Evolutionary conservation across 2,888 invertebrate species (phyloP).

Genomic region (Meta bourneti): DNA sequence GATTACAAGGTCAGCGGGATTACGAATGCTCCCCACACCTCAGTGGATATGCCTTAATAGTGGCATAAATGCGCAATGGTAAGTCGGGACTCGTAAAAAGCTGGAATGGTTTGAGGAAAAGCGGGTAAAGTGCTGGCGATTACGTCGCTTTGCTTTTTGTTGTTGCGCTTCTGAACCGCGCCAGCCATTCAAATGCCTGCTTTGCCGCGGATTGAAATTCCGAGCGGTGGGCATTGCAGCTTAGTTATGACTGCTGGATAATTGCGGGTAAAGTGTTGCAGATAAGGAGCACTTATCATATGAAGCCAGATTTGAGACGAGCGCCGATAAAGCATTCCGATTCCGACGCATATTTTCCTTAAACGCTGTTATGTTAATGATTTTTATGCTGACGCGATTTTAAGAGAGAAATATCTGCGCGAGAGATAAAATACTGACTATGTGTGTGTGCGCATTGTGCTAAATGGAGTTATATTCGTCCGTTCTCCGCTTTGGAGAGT

Average conservation of each 20-base stretch:
- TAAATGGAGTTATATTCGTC: background rate
- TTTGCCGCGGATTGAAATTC: conserved; percentile 29
- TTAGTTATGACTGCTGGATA: conserved; percentile 26
- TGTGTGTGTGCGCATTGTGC: background rate
- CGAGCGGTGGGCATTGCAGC: background rate
- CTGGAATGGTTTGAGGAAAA: conserved; percentile 11
- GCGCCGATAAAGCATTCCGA: background rate
- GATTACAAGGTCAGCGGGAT: conserved; percentile 67
- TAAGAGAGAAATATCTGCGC: background rate
- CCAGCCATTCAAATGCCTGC: conserved; percentile 2
- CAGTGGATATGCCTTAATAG: background rate
- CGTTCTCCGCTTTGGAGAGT: too few species aligned
- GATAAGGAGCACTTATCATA: conserved; percentile 20
- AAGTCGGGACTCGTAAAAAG: conserved; percentile 28
- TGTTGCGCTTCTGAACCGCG: background rate
- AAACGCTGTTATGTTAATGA: conserved; percentile 24
- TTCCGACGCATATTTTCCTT: background rate
- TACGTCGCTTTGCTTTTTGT: background rate
- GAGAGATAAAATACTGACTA: background rate
- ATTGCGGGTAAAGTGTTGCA: conserved; percentile 5
- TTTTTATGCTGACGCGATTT: background rate
- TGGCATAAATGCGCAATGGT: background rate
- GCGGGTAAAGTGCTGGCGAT: background rate
- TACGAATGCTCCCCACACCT: conserved; percentile 59
- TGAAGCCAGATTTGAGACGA: background rate